Conservation (phyloP, 2,113 vertebrate genomes). For the Zeus faber region DNA sequence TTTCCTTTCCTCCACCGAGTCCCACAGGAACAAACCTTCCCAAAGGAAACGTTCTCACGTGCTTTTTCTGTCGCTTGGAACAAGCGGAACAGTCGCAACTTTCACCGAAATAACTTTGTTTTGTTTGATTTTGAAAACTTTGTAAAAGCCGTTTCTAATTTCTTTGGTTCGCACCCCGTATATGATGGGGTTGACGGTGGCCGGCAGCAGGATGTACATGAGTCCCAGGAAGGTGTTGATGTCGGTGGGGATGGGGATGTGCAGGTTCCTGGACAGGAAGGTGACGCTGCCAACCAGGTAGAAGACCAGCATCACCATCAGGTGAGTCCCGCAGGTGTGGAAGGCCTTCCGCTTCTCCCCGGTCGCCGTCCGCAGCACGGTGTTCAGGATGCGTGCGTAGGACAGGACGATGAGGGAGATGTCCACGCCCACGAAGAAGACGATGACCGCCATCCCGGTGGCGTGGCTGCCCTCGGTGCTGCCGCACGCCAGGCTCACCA, state of each 20-base stretch:
- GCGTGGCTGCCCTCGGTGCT: conserved; percentile 36
- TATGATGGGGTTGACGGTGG: conserved; percentile 75
- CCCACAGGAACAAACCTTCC: too few species aligned
- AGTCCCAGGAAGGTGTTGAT: conserved; percentile 74
- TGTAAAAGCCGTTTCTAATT: conserved; percentile 60
- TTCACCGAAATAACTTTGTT: conserved; percentile 29
- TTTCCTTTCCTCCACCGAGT: too few species aligned
- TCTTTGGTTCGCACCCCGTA: conserved; percentile 77
- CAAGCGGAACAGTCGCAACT: conserved; percentile 32
- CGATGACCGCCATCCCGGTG: conserved; percentile 65
- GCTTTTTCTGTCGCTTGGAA: conserved; percentile 1
- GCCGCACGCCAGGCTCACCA: conserved; percentile 72
- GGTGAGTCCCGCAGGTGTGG: conserved; percentile 77
- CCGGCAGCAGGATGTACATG: conserved; percentile 74
- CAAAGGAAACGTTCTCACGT: too few species aligned
- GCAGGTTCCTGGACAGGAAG: conserved; percentile 70
- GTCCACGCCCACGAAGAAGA: conserved; percentile 73
- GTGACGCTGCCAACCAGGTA: conserved; percentile 77
- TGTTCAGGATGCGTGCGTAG: conserved; percentile 68
- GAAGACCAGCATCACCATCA: conserved; percentile 74
- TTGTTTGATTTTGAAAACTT: conserved; percentile 37
- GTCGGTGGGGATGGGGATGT: conserved; percentile 59
- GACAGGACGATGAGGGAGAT: conserved; percentile 71
- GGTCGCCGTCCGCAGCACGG: conserved; percentile 40
- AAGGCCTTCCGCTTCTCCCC: conserved; percentile 72